A percentile compares a stretch with the other conserved stretches of the same genome.
Conservation (phyloP, 2,888 invertebrate species). For the Aleiodes testaceus region DNA sequence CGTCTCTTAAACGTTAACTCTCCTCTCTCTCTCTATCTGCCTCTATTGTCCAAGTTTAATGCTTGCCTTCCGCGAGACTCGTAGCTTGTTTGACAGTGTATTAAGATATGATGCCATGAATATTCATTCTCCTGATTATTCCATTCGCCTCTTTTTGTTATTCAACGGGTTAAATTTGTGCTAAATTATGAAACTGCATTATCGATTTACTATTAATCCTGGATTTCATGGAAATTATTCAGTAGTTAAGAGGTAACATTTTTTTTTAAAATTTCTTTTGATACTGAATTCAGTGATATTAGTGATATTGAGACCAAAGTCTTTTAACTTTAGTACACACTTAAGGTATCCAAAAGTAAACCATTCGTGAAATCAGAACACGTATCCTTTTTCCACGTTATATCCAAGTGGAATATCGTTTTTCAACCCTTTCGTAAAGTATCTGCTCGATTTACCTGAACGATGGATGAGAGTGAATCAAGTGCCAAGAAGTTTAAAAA, state of each 20-base stretch:
- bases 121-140: neutral
- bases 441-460: constrained; percentile 37
- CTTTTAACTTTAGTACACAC: constrained; percentile 1
- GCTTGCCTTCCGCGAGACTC: constrained; percentile 17
- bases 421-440: constrained; percentile 28
- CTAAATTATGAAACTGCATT: no score
- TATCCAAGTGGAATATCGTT: constrained; percentile 27
- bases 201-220: no score
- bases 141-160: no score
- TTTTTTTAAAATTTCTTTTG: neutral
- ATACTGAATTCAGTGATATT: no score
- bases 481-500: constrained; percentile 16
- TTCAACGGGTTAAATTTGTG: no score
- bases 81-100: neutral
- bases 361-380: constrained; percentile 40
- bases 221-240: no score
- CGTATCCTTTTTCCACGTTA: constrained; percentile 37
- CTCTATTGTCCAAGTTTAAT: constrained; percentile 36
- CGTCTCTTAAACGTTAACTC: constrained; percentile 27
- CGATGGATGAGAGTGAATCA: constrained; percentile 33
- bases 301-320: neutral
- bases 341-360: neutral
- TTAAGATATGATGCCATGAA: neutral
- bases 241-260: neutral
- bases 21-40: constrained; percentile 57